Evolutionary conservation across 1,140 invertebrate species (phyloP).

Genomic region (Lordiphosa mommai): DNA sequence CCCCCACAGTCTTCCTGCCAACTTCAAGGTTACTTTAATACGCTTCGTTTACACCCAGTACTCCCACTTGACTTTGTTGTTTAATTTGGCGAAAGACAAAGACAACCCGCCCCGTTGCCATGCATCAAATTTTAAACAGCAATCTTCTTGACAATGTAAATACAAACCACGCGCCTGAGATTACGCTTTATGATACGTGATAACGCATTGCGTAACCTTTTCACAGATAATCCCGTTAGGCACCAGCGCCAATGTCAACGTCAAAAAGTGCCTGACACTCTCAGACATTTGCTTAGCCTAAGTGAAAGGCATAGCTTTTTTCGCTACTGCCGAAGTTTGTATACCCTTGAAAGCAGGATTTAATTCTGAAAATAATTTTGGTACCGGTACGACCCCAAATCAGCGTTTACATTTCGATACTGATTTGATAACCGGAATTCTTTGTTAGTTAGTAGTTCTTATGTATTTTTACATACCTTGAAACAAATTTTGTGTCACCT

Average conservation of each 20-base stretch:
- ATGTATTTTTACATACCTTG: no score
- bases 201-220: conserved; percentile 76
- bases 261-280: conserved; percentile 37
- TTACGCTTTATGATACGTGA: conserved; percentile 77
- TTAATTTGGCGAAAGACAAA: conserved; percentile 60
- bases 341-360: no score
- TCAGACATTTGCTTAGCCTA: conserved; percentile 29
- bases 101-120: conserved; percentile 28
- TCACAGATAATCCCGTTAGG: conserved; percentile 71
- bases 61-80: conserved; percentile 45
- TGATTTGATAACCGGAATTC: no score
- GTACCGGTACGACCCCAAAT: no score
- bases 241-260: conserved; percentile 32
- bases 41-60: conserved; percentile 1
- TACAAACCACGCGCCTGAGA: conserved; percentile 66
- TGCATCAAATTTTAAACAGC: conserved; percentile 75
- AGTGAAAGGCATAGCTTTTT: conserved; percentile 35
- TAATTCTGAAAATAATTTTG: no score
- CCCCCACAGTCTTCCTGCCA: conserved; percentile 3
- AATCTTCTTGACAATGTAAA: conserved; percentile 63
- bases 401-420: no score
- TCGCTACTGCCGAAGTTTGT: conserved; percentile 15
- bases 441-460: no score
- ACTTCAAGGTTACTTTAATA: conserved; percentile 56
- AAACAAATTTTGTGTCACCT: no score